These are phyloP conservation scores for Scomberomorus guttatus DNA, from an alignment of 2,797 vertebrate species.

Conservation along the genomic window DNA sequence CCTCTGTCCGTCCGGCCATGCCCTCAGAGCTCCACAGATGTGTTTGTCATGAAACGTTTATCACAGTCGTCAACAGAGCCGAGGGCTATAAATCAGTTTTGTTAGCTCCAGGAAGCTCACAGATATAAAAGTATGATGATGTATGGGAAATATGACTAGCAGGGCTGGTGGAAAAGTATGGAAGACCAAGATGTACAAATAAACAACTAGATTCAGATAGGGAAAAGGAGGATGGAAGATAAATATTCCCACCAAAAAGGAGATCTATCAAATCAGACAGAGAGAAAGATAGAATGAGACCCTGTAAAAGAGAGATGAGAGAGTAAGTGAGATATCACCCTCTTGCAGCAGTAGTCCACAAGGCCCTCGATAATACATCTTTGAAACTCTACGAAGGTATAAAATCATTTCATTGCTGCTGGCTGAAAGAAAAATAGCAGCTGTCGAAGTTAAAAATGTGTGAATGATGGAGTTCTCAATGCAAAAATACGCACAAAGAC, in stretches of 20 bases:
- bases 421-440: constrained; percentile 12
- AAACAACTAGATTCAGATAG: constrained; percentile 5
- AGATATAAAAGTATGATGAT: constrained; percentile 29
- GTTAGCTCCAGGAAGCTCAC: constrained; percentile 12
- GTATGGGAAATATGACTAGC: constrained; percentile 41
- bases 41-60: constrained; percentile 64
- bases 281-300: background rate
- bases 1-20: background rate
- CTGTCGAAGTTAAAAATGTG: constrained; percentile 5
- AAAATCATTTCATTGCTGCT: constrained; percentile 14
- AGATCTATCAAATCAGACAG: constrained; percentile 6
- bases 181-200: constrained; percentile 29
- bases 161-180: constrained; percentile 32
- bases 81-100: constrained; percentile 36
- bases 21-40: constrained; percentile 58
- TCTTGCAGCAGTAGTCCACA: background rate
- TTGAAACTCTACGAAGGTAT: constrained; percentile 18
- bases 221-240: background rate
- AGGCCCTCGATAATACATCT: constrained; percentile 10
- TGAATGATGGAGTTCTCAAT: background rate
- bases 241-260: background rate
- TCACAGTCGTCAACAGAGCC: constrained; percentile 22
- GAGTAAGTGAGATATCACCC: background rate
- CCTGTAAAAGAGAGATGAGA: background rate
- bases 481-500: constrained; percentile 1